Evolutionary conservation across 1,140 invertebrate species (phyloP), one percentile per base, ranked within the genome.

Genomic region (Ceratina australensis): DNA sequence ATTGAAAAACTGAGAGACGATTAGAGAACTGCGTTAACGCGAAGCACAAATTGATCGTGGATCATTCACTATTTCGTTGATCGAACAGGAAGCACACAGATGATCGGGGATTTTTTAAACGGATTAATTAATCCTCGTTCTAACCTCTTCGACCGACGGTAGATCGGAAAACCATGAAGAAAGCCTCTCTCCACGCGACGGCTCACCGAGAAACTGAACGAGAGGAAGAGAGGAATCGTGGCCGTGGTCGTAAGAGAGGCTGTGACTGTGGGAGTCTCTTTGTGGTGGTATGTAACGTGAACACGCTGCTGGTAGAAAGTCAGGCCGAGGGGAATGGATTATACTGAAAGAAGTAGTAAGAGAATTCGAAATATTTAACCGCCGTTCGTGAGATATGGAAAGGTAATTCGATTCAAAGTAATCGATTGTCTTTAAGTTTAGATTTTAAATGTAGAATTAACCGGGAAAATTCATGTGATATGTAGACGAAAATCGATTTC

Each of bases 161-260:
- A 52, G 54, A 65, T 47, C 26, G 28, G 72, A 56, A 59, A 74
- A 79, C 28, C 71, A 57, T n/a, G 71, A 72, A 74, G 71, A 79
- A 74, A 60, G 63, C 24, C 63, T 61, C 76, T 72, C 61, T 65
- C 22, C 72, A 22, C 20, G 52, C 63, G 71, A 79, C 72, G 49
- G 69, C 42, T 28, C 52, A 78, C 68, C 24, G 69, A 65, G 76
- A 78, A 72, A 78, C 76, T 78, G 76, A 78, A 33, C 33, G 68
- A 72, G 76, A 64, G 69, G 26, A 75, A 7, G 33, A 42, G 33
- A 42, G 33, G 33, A 42, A 42, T 42, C 33, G 33, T 7, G 5
- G 33, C 10, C 33, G 33, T 42, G 33, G 24, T 50, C 3, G 47
- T 64, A 42, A 0, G 33, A 18, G 60, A 63, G 49, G 16, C 65